phyloP scores from a whole-genome alignment of 2,797 vertebrate genomes.

The Chiroxiphia lanceolata region DNA sequence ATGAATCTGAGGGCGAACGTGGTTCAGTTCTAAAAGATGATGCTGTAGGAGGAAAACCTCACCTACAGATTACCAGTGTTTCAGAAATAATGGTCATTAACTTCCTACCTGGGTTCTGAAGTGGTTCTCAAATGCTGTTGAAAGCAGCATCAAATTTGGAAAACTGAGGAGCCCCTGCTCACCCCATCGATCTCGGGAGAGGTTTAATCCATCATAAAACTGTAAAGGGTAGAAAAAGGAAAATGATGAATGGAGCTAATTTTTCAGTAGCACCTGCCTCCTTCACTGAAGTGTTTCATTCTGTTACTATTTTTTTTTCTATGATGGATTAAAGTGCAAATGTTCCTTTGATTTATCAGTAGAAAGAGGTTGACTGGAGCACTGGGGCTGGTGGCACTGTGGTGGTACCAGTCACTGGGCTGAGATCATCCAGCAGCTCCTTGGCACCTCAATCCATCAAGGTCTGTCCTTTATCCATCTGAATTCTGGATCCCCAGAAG shows the following conservation, averaged over 20 bases:
- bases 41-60: neutral
- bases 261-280: neutral
- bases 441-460: neutral
- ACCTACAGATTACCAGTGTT: neutral
- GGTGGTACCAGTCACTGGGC: neutral
- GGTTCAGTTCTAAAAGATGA: neutral
- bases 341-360: neutral
- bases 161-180: neutral
- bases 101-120: neutral
- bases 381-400: rapidly evolving
- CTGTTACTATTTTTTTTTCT: neutral
- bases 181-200: neutral
- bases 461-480: rapidly evolving
- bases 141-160: neutral
- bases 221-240: neutral
- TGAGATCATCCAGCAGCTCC: neutral
- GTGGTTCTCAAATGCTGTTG: neutral
- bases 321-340: neutral
- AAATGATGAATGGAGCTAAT: neutral
- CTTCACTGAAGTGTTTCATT: neutral
- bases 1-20: neutral
- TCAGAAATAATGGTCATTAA: neutral
- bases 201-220: neutral
- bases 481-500: neutral
- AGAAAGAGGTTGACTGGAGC: neutral